A percentile compares a stretch with the other conserved stretches of the same genome.
phyloP scores from a whole-genome alignment of 2,888 invertebrate genomes.

The Endomychus coccineus region DNA sequence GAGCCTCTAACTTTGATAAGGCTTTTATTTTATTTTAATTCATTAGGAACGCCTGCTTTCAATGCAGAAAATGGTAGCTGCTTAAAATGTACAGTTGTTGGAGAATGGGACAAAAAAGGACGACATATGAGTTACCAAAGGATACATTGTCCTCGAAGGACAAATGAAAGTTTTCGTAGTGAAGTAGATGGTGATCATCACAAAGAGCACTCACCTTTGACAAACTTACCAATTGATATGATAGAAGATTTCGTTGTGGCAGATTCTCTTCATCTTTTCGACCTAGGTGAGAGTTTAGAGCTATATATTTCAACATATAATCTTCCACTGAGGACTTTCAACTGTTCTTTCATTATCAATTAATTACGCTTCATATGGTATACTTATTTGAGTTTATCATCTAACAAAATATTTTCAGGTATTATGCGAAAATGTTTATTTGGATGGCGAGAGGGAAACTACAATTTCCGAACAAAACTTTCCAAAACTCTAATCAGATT shows the following conservation, averaged over 20 bases:
- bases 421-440: conserved; percentile 20
- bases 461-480: conserved; percentile 18
- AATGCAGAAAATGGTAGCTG: conserved; percentile 23
- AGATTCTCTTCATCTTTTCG: conserved; percentile 24
- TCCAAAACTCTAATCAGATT: conserved; percentile 8
- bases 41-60: conserved; percentile 20
- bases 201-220: conserved; percentile 20
- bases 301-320: no score
- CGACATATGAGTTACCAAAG: conserved; percentile 20
- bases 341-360: no score
- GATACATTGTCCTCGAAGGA: conserved; percentile 17
- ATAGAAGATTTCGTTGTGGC: conserved; percentile 23
- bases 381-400: no score
- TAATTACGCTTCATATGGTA: no score
- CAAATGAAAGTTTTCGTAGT: conserved; percentile 20
- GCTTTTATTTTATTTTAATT: conserved; percentile 7
- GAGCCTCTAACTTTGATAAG: background rate
- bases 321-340: no score
- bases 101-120: conserved; percentile 20
- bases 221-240: conserved; percentile 25
- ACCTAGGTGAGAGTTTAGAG: no score
- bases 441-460: conserved; percentile 21
- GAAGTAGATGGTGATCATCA: conserved; percentile 22
- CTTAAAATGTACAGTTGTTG: conserved; percentile 21
- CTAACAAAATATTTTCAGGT: no score